phyloP scores from a whole-genome alignment of 1,140 invertebrate species.

The Nomia melanderi region DNA sequence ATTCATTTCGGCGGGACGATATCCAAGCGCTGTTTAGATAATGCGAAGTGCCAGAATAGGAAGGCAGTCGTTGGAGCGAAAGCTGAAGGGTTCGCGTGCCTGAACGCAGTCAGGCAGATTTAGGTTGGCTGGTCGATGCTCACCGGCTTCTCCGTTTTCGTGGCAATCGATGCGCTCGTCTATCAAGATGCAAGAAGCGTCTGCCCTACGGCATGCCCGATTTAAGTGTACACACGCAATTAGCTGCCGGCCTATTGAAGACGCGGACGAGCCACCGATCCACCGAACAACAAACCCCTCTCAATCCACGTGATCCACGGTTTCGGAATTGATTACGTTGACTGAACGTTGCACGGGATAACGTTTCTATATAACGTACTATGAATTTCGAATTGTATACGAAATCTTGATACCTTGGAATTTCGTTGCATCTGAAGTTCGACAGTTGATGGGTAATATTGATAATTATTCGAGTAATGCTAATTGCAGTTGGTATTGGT shows the following conservation, averaged over 20 bases:
- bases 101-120: constrained; percentile 67
- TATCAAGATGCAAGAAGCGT: constrained; percentile 63
- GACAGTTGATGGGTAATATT: too few relatives aligned
- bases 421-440: too few relatives aligned
- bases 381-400: too few relatives aligned
- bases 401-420: too few relatives aligned
- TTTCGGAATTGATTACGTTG: too few relatives aligned
- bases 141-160: constrained; percentile 51
- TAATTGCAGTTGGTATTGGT: too few relatives aligned
- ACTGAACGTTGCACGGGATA: too few relatives aligned
- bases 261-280: constrained; percentile 1
- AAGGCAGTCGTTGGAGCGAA: constrained; percentile 39
- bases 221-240: constrained; percentile 41
- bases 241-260: constrained; percentile 2
- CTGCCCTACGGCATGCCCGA: neutral
- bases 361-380: too few relatives aligned
- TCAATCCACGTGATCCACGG: neutral
- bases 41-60: constrained; percentile 41
- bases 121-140: constrained; percentile 72
- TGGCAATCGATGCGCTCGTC: constrained; percentile 67
- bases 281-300: neutral
- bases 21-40: constrained; percentile 64
- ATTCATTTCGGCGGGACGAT: constrained; percentile 52
- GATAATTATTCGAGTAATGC: too few relatives aligned
- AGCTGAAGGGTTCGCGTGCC: constrained; percentile 67